A percentile compares a stretch with the other conserved stretches of the same genome.
These are phyloP conservation scores for Lochmaea capreae DNA, from an alignment of 2,888 invertebrate genomes.

Conservation along the genomic window DNA sequence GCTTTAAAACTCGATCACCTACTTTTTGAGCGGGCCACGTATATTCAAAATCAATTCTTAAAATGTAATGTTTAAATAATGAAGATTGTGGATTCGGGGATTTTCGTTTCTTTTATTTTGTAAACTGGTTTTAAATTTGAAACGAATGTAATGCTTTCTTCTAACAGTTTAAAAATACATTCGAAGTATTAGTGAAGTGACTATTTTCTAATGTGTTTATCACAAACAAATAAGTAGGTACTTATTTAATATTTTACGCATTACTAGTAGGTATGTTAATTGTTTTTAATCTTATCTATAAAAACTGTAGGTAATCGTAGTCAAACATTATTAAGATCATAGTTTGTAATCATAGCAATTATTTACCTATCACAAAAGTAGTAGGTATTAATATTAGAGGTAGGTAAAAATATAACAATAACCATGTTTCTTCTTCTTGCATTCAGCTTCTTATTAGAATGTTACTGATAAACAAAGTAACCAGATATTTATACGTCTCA, in stretches of 20 bases:
- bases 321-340: no score
- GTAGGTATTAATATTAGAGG: no score
- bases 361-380: no score
- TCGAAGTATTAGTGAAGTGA: conserved; percentile 11
- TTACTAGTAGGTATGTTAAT: background rate
- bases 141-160: background rate
- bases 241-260: background rate
- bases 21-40: background rate
- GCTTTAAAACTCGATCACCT: background rate
- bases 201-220: conserved; percentile 13
- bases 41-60: background rate
- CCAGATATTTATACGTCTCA: no score
- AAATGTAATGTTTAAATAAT: conserved; percentile 26
- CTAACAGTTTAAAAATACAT: conserved; percentile 17
- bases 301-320: no score
- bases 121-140: conserved; percentile 38
- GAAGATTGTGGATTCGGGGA: conserved; percentile 24
- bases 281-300: background rate
- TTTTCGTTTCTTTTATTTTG: conserved; percentile 36
- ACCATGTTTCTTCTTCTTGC: no score
- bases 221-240: background rate
- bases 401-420: no score
- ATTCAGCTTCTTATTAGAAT: no score
- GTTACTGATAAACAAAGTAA: no score
- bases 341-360: no score